Conservation (phyloP, 2,888 invertebrate species). For the Cephus sareptanus region DNA sequence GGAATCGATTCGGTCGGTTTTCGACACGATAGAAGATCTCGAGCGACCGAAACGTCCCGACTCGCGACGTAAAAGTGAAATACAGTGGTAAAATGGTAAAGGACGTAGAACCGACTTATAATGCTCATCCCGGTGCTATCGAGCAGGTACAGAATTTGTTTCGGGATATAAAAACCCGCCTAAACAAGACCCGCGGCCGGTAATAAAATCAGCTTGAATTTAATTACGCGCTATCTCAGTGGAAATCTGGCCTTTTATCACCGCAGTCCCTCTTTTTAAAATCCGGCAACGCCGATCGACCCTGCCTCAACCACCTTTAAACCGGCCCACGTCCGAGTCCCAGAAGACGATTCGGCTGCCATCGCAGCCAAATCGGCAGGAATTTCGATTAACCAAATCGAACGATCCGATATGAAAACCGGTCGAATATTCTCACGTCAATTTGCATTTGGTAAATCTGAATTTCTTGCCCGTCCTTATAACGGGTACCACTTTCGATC, state of each 20-base stretch:
- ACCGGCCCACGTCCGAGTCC: neutral
- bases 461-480: neutral
- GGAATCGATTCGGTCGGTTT: neutral
- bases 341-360: neutral
- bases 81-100: conserved; percentile 40
- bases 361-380: neutral
- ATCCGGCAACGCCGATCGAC: conserved; percentile 2
- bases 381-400: neutral
- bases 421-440: neutral
- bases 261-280: conserved; percentile 18
- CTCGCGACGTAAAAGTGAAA: neutral
- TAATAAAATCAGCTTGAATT: conserved; percentile 59
- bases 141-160: conserved; percentile 54
- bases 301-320: neutral
- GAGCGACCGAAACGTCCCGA: neutral
- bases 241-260: conserved; percentile 57
- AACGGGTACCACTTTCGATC: neutral
- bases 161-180: conserved; percentile 51
- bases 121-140: conserved; percentile 41
- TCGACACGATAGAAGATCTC: neutral
- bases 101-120: conserved; percentile 38
- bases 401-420: neutral
- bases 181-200: conserved; percentile 45
- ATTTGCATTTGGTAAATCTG: neutral
- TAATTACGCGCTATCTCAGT: conserved; percentile 56